Evolutionary conservation across 2,888 invertebrate genomes (phyloP), one percentile per base, ranked within the genome.

Genomic region (Bembecia ichneumoniformis): DNA sequence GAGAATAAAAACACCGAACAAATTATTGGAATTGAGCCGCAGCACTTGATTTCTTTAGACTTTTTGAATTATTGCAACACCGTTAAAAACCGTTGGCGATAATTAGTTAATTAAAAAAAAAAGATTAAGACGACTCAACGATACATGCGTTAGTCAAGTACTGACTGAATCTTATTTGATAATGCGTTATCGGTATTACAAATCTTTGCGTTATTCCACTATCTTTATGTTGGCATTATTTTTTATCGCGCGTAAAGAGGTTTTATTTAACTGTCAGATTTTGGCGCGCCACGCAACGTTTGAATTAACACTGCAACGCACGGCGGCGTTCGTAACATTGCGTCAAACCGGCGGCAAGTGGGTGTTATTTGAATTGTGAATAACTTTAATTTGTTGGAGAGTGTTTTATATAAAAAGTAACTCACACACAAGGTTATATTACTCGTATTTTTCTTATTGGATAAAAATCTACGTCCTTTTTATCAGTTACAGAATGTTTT

Each of bases 291-390:
- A 40, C 40, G 40, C 14, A 40, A 40, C 40, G 40, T 40, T 28
- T 40, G 40, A 40, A n/a, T 40, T 40, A 13, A 3, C 14, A 40
- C 40, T 40, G 40, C 5, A 40, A 14, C 14, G 40, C 40, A 36
- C 47, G 43, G 46, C 47, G 43, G 45, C 16, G 34, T 28, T 45
- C 48, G 50, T 15, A 34, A 34, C 43, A 45, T 50, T 52, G 52
- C 52, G 52, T 52, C 52, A 52, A 48, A 47, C 14, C 35, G 45
- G 13, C 40, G 7, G 17, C 36, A 35, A 35, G 52, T 52, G 50
- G 49, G 47, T 47, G 47, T 52, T n/a, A 40, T 40, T 43, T 50
- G 52, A 46, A 48, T 52, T 15, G 52, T 48, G 50, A 50, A 52
- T 50, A 40, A 11, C n/a, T 40, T 40, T 40, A 40, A 40, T 40